Evolutionary conservation across 2,888 invertebrate genomes (phyloP).

Genomic region (Isotomurus palustris): DNA sequence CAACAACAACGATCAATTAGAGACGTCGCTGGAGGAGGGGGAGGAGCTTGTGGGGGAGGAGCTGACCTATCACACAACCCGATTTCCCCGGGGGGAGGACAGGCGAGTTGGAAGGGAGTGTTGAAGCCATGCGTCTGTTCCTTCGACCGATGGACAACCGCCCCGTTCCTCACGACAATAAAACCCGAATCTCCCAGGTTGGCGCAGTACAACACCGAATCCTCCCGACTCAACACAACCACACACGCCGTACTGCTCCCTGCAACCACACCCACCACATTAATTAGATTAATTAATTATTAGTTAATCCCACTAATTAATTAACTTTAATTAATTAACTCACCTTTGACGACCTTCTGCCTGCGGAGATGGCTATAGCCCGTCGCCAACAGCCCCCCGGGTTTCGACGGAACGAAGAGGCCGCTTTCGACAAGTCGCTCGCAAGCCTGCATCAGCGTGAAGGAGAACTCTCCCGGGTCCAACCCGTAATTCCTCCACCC

Average conservation of each 20-base stretch:
- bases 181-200: constrained; percentile 99
- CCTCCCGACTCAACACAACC: constrained; percentile 84
- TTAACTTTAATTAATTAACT: constrained; percentile 39
- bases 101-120: constrained; percentile 93
- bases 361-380: constrained; percentile 88
- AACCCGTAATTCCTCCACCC: constrained; percentile 98
- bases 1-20: too few relatives aligned
- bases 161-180: constrained; percentile 80
- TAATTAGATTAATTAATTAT: background rate
- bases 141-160: constrained; percentile 84
- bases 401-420: constrained; percentile 78
- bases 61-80: constrained; percentile 81
- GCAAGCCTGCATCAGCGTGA: constrained; percentile 89
- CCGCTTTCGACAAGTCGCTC: constrained; percentile 86
- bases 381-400: constrained; percentile 80
- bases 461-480: constrained; percentile 94
- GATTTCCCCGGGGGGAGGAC: constrained; percentile 86
- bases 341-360: constrained; percentile 87
- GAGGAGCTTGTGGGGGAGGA: too few relatives aligned
- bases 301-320: background rate
- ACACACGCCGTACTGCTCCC: constrained; percentile 98
- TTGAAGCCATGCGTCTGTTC: constrained; percentile 99
- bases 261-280: constrained; percentile 48
- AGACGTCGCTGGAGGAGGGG: too few relatives aligned
- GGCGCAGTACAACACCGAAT: constrained; percentile 85